A percentile compares a stretch with the other conserved stretches of the same genome.
These are phyloP conservation scores for Spheniscus humboldti DNA, from an alignment of 2,797 vertebrate species.

Conservation along the genomic window DNA sequence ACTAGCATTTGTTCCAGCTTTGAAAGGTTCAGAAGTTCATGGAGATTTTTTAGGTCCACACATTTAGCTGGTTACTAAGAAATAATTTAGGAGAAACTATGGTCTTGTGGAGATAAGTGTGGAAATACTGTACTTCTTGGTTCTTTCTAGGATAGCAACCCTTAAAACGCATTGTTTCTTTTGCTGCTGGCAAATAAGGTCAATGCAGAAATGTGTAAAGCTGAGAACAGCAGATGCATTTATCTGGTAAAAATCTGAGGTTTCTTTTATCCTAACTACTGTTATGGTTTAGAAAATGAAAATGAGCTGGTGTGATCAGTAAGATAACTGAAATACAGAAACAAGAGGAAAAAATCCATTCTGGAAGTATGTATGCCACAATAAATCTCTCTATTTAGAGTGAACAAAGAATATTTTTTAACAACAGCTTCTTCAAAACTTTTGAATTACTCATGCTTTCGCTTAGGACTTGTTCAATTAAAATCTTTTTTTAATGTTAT, in stretches of 20 bases:
- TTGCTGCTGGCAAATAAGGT: neutral
- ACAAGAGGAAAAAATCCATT: neutral
- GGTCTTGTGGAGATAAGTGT: neutral
- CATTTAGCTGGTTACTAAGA: neutral
- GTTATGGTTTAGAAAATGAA: constrained; percentile 9
- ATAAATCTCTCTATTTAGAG: neutral
- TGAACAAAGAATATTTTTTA: neutral
- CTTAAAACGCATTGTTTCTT: neutral
- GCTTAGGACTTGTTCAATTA: neutral
- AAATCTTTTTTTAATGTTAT: neutral
- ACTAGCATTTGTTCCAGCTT: neutral
- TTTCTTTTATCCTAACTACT: constrained; percentile 1
- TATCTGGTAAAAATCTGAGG: neutral
- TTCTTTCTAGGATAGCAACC: neutral
- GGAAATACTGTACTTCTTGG: neutral
- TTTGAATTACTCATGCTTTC: neutral
- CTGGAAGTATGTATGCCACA: neutral
- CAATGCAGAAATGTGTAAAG: neutral
- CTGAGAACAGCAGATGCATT: neutral
- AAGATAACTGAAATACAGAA: neutral
- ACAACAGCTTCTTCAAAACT: neutral
- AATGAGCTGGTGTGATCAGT: neutral
- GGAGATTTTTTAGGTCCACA: neutral
- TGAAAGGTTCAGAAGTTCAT: neutral
- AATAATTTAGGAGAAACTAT: neutral